Evolutionary conservation across 2,888 invertebrate genomes (phyloP), one percentile per base, ranked within the genome.

Genomic region (Hemistola chrysoprasaria): DNA sequence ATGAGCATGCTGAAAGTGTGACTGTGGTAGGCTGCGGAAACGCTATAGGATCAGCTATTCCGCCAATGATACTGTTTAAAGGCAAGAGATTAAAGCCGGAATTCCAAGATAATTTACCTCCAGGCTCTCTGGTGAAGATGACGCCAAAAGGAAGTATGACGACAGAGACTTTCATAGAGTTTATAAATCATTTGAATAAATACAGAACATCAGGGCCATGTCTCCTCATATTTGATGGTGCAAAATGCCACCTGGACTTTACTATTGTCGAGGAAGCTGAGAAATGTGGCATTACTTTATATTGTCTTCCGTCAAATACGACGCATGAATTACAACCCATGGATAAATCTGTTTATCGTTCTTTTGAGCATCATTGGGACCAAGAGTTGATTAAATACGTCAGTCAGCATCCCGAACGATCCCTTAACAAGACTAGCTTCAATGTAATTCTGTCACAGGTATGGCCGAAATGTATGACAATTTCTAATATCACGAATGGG

Each of bases 1-100:
- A 36, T 1, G 59, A 54, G 31, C 54, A 55, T 33, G 56, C 55
- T 6, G 56, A 60, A 45, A 62, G n/a, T n/a, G n/a, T n/a, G n/a
- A n/a, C n/a, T n/a, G n/a, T n/a, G n/a, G n/a, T n/a, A n/a, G n/a
- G n/a, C n/a, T n/a, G n/a, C n/a, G n/a, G n/a, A n/a, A n/a, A n/a
- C n/a, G n/a, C n/a, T n/a, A n/a, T n/a, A n/a, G n/a, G n/a, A n/a
- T n/a, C n/a, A n/a, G 8, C 50, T 4, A 27, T 58, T 1, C 56
- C 58, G 0, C 55, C 56, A 1, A 54, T 59, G 53, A 51, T 57
- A 7, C 0, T 52, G 8, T 56, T 53, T 23, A 53, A 56, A 24
- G 50, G 50, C n/a, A 41, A 43, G 31, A 41, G 56, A 10, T 30
- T 40, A 11, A 46, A 35, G 22, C 10, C 11, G 8, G 54, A 55